phyloP scores from a whole-genome alignment of 1,140 invertebrate species.

The Rhopalosiphum padi region DNA sequence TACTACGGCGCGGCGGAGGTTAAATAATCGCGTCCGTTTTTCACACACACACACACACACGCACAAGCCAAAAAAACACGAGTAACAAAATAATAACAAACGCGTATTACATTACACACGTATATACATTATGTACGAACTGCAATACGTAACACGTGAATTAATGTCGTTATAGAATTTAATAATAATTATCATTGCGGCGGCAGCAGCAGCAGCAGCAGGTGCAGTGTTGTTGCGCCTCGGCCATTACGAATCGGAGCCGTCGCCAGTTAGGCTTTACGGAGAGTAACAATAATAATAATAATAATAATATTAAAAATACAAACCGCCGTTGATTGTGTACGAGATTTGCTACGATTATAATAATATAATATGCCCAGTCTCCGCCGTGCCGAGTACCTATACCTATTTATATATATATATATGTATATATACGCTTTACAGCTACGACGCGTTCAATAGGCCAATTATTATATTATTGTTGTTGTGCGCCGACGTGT shows the following conservation, averaged over 20 bases:
- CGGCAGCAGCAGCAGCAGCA: neutral
- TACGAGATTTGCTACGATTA: constrained; percentile 2
- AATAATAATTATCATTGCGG: neutral
- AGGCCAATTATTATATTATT: neutral
- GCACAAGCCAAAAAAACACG: neutral
- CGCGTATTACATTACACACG: neutral
- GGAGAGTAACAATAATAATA: neutral
- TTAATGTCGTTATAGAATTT: constrained; percentile 3
- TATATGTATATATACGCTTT: no score
- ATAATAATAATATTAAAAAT: neutral
- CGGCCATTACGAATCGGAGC: neutral
- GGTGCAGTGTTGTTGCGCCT: neutral
- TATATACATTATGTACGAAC: neutral
- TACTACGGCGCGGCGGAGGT: neutral
- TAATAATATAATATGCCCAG: neutral
- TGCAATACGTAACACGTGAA: neutral
- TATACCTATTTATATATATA: no score
- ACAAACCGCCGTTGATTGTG: neutral
- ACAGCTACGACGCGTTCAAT: neutral
- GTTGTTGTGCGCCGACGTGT: neutral
- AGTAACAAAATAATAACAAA: neutral
- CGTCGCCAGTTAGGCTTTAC: neutral
- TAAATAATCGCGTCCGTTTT: neutral
- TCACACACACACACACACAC: no score
- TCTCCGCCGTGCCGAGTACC: neutral